These are phyloP conservation scores for Helicolenus hilgendorfi DNA, from an alignment of 2,797 vertebrate species.

Conservation along the genomic window DNA sequence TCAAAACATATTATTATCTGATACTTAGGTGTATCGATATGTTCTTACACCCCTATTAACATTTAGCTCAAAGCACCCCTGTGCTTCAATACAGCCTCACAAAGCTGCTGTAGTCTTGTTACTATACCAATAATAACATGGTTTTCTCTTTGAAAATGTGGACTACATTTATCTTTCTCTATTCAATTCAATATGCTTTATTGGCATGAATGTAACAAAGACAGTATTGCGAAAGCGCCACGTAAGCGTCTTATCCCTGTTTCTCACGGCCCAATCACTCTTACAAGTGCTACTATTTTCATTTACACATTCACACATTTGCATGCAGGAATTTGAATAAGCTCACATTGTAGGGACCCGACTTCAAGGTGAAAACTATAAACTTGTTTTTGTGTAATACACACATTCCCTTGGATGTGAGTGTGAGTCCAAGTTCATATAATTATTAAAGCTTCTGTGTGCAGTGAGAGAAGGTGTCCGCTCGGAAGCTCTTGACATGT, in stretches of 20 bases:
- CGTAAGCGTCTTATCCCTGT: neutral
- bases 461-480: neutral
- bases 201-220: no score
- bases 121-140: neutral
- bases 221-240: no score
- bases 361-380: neutral
- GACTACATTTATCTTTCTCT: neutral
- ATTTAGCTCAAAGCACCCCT: no score
- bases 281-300: neutral
- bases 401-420: neutral
- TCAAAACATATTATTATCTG: no score
- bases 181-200: no score
- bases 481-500: neutral
- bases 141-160: neutral
- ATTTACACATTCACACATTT: neutral
- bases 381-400: neutral
- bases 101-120: neutral
- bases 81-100: neutral
- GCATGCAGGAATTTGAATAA: neutral
- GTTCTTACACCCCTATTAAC: no score
- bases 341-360: neutral
- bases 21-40: no score
- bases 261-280: neutral
- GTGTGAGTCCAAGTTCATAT: neutral
- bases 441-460: no score